Base-by-base conservation (phyloP, 2,888 invertebrate species). In the Eulithis testata region DNA sequence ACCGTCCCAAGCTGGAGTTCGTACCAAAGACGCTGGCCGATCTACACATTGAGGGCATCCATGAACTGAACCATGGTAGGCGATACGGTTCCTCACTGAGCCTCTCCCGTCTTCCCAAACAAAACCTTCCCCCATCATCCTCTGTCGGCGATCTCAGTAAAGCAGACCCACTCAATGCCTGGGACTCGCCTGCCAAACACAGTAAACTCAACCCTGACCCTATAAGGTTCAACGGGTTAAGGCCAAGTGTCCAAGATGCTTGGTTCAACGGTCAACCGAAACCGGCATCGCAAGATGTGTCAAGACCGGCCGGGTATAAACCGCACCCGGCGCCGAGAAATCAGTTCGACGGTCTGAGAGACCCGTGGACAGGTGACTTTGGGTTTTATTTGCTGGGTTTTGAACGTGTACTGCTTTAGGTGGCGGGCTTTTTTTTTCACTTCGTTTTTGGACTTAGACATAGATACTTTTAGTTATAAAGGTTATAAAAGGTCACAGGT, bases 11-110 rank as follows among this genome's bases (percentile, higher is more conserved):
- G 94, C 84, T 96, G 90, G 98, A 98, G 91, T 98, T 98, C 90
- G 95, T 97, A 81, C 98, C 98, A 81, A 98, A 98, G 94, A 97
- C 97, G 68, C 94, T 98, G 80, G 95, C 96, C 70, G 98, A 98
- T 91, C 95, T 98, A 73, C 95, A 97, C 91, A 96, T 97, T 90
- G 97, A 97, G 86, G 95, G 95, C 81, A 86, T 95, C 82, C 93
- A 95, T 82, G 96, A 97, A 90, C 94, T 95, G 92, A 95, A 93
- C 90, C 92, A 94, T 87, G 94, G 94, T 94, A 94, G 94, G 94
- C 89, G 88, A 86, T 93, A 90, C 89, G 92, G 93, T 86, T 93
- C 93, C 88, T 85, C 90, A 73, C 89, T 88, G 76, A 90, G 88
- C 85, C 89, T 93, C 61, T 84, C 91, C 85, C 85, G 86, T 51